Evolutionary conservation across 1,140 invertebrate genomes (phyloP).

Genomic region (Drosophila navojoa): DNA sequence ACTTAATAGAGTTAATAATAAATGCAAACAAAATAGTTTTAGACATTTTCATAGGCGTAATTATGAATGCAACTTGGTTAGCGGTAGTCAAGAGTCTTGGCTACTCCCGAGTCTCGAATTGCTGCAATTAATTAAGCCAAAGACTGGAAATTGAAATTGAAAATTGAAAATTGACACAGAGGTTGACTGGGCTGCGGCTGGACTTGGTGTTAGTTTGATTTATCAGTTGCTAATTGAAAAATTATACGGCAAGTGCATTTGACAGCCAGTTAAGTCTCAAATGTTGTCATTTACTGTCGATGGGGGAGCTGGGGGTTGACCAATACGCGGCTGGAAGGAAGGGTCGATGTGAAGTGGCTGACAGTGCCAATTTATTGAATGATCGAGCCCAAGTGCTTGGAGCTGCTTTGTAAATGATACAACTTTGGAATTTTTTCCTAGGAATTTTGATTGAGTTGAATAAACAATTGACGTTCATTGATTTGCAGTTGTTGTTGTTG

Average conservation of each 20-base stretch:
- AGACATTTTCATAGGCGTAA: slow-evolving; percentile 71
- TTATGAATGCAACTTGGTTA: slow-evolving; percentile 52
- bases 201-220: slow-evolving; percentile 77
- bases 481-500: slow-evolving; percentile 29
- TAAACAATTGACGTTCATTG: slow-evolving; percentile 61
- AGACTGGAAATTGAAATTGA: slow-evolving; percentile 56
- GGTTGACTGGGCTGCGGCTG: slow-evolving; percentile 39
- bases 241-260: slow-evolving; percentile 77
- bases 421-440: slow-evolving; percentile 73
- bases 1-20: no score
- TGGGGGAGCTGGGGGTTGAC: background rate
- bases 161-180: slow-evolving; percentile 64
- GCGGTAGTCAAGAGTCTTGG: slow-evolving; percentile 4
- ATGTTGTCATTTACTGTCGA: slow-evolving; percentile 60
- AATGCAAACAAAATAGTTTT: slow-evolving; percentile 59
- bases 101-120: background rate
- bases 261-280: slow-evolving; percentile 77
- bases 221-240: slow-evolving; percentile 83
- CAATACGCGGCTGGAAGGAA: background rate
- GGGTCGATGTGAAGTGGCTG: slow-evolving; percentile 22
- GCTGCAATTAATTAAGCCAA: slow-evolving; percentile 70
- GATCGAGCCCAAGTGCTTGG: slow-evolving; percentile 56
- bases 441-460: slow-evolving; percentile 82
- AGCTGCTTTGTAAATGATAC: slow-evolving; percentile 70
- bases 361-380: slow-evolving; percentile 80